Base-by-base conservation (phyloP, 2,888 invertebrate species). In the Lomographa bimaculata region DNA sequence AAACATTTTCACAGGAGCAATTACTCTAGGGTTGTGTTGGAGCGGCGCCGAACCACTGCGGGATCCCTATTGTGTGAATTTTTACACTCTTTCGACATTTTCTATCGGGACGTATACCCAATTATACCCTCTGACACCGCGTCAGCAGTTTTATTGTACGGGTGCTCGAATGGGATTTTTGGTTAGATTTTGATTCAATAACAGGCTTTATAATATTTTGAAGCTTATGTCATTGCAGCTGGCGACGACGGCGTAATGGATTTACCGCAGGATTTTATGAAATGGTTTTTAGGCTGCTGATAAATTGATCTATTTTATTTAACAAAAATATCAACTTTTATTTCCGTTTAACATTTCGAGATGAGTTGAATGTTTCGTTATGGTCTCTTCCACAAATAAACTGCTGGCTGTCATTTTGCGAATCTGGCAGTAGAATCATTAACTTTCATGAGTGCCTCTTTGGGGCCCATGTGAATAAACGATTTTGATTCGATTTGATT, bases 91-190 rank as follows among this genome's bases (percentile, higher is more conserved):
- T 24, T 29, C 19, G 23, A 41, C 45, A 50, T 53, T 48, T 58
- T 63, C 59, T 61, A 56, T 57, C 39, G 54, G 57, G 60, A 63
- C 64, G 59, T 61, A 64, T 60, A 46, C 49, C 51, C 57, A 63
- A 65, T 69, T 64, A 50, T 59, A 54, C 43, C 46, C 54, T 34
- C 39, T 36, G 44, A 44, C 47, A 47, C 45, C 25, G 46, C 52
- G 63, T 70, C 72, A 71, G 68, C 72, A 52, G 38, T 64, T 70
- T 64, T 53, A 60, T 68, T 68, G 48, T 46, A 29, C 27, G 14
- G 19, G 2, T 33, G 33, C 29, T 24, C 16, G 37, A 36, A 41
- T 37, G 28, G 30, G 12, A 18, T 23, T 40, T 17, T 38, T 23
- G 29, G 38, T 45, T 38, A 26, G 24, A 35, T 18, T 42, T 24